Percentiles rank a stretch among this genome's conserved stretches.
Evolutionary conservation across 2,797 vertebrate genomes (phyloP).

Genomic region (Darevskia nairensis): DNA sequence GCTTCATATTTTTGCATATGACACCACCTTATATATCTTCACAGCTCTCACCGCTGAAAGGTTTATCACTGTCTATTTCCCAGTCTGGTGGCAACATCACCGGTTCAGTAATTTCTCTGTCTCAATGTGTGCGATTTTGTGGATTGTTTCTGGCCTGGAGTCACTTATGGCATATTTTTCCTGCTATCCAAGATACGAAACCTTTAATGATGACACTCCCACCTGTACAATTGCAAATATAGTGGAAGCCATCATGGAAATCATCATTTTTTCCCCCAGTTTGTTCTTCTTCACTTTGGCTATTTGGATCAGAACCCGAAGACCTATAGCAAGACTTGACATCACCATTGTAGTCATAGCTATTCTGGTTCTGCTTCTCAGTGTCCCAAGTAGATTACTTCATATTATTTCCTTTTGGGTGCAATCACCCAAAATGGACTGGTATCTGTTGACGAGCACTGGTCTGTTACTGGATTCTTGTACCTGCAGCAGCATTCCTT

Average conservation of each 20-base stretch:
- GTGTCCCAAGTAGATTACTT: slow-evolving; percentile 70
- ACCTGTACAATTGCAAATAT: slow-evolving; percentile 66
- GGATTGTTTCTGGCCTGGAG: slow-evolving; percentile 78
- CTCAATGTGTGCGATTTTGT: slow-evolving; percentile 73
- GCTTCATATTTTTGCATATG: slow-evolving; percentile 72
- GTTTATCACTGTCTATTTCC: slow-evolving; percentile 78
- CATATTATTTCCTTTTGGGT: neutral
- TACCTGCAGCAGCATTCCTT: slow-evolving; percentile 5
- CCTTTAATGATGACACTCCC: fast-evolving
- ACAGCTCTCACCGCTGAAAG: slow-evolving; percentile 80
- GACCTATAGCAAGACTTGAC: slow-evolving; percentile 76
- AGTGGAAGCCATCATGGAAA: slow-evolving; percentile 74
- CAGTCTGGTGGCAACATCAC: slow-evolving; percentile 79
- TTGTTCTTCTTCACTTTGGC: slow-evolving; percentile 77
- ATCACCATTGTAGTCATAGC: slow-evolving; percentile 74
- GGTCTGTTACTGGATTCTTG: neutral
- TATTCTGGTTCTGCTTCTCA: slow-evolving; percentile 76
- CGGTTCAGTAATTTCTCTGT: slow-evolving; percentile 76
- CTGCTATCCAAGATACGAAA: slow-evolving; percentile 59
- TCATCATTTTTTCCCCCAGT: slow-evolving; percentile 78
- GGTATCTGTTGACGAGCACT: neutral
- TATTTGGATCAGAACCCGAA: slow-evolving; percentile 77
- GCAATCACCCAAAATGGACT: neutral
- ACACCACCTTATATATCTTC: slow-evolving; percentile 79
- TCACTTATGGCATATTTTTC: slow-evolving; percentile 75